phyloP scores from a whole-genome alignment of 2,797 vertebrate species.

The Eulemur albifrons region DNA sequence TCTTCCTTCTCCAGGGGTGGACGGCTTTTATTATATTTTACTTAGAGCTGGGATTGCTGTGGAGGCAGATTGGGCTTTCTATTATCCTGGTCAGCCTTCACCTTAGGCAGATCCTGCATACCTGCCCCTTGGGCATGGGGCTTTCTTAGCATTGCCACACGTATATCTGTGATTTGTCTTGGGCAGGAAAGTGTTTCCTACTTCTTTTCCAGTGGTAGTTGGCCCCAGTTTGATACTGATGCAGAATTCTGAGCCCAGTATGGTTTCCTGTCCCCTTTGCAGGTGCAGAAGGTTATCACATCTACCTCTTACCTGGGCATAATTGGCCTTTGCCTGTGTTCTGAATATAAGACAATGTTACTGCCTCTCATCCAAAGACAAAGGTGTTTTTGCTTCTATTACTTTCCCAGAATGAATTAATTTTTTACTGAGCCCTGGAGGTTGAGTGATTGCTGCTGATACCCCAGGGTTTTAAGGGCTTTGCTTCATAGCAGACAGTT shows the following conservation, averaged over 20 bases:
- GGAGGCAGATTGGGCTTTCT: no score
- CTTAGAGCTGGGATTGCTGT: no score
- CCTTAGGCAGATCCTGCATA: not conserved
- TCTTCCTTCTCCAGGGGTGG: not conserved
- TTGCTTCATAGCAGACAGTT: not conserved
- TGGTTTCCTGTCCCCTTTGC: no score
- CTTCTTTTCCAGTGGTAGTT: not conserved
- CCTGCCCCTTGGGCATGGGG: no score
- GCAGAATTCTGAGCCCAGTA: not conserved
- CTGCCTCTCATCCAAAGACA: not conserved
- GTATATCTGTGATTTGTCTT: not conserved
- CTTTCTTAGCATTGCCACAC: not conserved
- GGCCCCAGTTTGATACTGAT: not conserved
- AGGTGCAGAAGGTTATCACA: not conserved
- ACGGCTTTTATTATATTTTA: no score
- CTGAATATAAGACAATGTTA: not conserved
- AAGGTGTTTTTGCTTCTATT: not conserved
- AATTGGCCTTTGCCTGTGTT: not conserved
- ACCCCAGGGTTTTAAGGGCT: not conserved
- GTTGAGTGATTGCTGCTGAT: not conserved
- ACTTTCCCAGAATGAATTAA: not conserved
- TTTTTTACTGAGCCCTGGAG: not conserved
- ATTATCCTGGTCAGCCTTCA: not conserved
- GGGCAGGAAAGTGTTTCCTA: not conserved
- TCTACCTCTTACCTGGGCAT: not conserved